A percentile compares a stretch with the other conserved stretches of the same genome.
Evolutionary conservation across 2,888 invertebrate genomes (phyloP).

Genomic region (Acleris cristana): DNA sequence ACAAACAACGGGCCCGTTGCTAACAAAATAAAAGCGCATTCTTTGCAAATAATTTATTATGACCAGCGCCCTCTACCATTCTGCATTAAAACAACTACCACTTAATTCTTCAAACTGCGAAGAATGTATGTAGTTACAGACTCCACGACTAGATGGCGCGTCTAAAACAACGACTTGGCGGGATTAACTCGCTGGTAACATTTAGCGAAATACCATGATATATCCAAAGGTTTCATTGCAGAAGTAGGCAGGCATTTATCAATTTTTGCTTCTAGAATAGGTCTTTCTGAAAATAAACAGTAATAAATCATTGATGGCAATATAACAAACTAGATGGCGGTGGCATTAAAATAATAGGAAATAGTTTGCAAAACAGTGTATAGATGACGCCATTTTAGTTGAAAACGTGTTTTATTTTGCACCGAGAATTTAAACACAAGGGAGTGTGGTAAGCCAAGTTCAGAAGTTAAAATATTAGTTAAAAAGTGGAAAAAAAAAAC

Average conservation of each 20-base stretch:
- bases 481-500: too few relatives aligned
- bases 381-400: conserved; percentile 2
- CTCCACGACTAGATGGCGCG: background rate
- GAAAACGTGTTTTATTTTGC: too few relatives aligned
- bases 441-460: too few relatives aligned
- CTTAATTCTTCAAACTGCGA: background rate
- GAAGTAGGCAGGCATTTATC: conserved; percentile 51
- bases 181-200: conserved; percentile 48
- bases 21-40: too few relatives aligned
- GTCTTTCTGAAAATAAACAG: conserved; percentile 51
- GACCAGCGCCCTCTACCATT: background rate
- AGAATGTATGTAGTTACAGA: background rate
- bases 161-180: conserved; percentile 8
- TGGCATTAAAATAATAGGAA: background rate
- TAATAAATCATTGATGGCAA: background rate
- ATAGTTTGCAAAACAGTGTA: background rate
- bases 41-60: background rate
- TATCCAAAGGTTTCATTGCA: conserved; percentile 47
- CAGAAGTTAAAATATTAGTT: too few relatives aligned
- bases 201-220: conserved; percentile 54
- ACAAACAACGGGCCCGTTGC: too few relatives aligned
- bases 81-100: background rate
- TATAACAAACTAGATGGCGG: background rate
- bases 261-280: conserved; percentile 46
- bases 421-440: too few relatives aligned